These are phyloP conservation scores for Psammodynastes pulverulentus DNA, from an alignment of 2,113 vertebrate genomes.

Conservation along the genomic window DNA sequence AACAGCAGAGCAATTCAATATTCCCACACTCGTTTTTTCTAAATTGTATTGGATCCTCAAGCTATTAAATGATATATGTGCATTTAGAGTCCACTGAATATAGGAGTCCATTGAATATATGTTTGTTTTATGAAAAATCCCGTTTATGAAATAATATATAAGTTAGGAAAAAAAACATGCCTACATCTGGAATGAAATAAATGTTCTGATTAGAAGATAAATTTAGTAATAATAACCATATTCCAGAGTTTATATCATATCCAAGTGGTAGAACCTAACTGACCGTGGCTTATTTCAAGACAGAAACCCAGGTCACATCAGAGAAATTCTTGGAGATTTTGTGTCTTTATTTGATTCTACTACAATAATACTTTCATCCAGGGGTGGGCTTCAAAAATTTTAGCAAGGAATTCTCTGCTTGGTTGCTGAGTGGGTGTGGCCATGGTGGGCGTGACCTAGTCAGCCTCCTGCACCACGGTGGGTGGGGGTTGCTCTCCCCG, in stretches of 20 bases:
- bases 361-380: neutral
- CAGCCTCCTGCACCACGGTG: too few relatives aligned
- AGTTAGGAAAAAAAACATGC: neutral
- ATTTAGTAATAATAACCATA: neutral
- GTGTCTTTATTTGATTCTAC: neutral
- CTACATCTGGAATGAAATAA: neutral
- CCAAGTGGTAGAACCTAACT: neutral
- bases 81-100: neutral
- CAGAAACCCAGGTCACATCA: neutral
- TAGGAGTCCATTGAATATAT: neutral
- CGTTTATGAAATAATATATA: neutral
- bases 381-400: too few relatives aligned
- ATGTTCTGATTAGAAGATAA: neutral
- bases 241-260: neutral
- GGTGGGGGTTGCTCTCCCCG: too few relatives aligned
- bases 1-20: neutral
- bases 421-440: too few relatives aligned
- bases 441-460: too few relatives aligned
- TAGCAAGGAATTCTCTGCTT: too few relatives aligned
- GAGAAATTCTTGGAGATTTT: neutral
- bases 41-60: neutral
- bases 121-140: neutral
- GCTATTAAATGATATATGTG: neutral
- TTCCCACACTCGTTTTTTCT: too few relatives aligned
- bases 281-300: neutral